A percentile compares a stretch with the other conserved stretches of the same genome.
Conservation (phyloP, 2,113 vertebrate genomes). For the Cebus imitator region DNA sequence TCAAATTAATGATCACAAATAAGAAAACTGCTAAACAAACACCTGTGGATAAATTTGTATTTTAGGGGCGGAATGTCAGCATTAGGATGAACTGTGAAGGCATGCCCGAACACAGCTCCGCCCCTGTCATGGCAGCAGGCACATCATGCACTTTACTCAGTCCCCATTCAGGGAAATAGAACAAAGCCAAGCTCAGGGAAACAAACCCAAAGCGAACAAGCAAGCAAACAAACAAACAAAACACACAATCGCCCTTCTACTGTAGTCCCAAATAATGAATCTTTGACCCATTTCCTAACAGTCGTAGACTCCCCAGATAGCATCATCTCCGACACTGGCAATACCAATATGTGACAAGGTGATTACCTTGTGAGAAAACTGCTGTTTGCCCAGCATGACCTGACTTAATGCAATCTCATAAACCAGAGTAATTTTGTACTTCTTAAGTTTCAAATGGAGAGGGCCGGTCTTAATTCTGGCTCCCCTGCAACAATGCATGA, state of each 20-base stretch:
- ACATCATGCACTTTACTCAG: not conserved
- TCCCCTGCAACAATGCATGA: not conserved
- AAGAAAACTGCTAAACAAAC: not conserved
- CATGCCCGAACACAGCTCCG: not conserved
- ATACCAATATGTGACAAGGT: fast-evolving
- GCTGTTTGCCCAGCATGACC: not conserved
- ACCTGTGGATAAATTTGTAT: not conserved
- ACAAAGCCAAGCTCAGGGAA: not conserved
- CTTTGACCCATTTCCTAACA: not conserved
- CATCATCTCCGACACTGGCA: not conserved
- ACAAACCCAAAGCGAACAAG: not conserved
- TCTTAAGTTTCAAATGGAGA: not conserved
- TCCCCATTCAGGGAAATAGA: not conserved
- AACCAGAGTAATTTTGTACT: not conserved
- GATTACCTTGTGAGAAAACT: not conserved
- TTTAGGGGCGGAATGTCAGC: not conserved
- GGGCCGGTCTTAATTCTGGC: not conserved
- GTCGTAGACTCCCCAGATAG: no score
- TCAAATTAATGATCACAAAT: not conserved
- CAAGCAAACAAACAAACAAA: no score
- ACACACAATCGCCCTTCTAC: fast-evolving
- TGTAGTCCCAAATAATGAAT: not conserved
- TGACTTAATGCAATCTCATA: not conserved
- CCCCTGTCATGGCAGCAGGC: fast-evolving
- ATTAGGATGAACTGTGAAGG: not conserved